These are phyloP conservation scores for Lophotis ruficrista DNA, from an alignment of 2,113 vertebrate genomes.

Conservation along the genomic window DNA sequence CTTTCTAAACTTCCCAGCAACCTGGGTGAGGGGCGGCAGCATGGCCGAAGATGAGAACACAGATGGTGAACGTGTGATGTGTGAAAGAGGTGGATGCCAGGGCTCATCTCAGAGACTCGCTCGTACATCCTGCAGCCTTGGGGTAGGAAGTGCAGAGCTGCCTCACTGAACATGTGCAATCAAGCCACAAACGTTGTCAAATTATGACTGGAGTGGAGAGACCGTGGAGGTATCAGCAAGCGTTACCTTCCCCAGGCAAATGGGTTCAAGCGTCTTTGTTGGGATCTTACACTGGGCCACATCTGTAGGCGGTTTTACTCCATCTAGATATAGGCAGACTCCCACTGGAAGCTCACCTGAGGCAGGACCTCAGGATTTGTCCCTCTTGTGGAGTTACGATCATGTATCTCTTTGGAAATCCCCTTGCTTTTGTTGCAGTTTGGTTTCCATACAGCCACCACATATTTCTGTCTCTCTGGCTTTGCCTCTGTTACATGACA, in stretches of 20 bases:
- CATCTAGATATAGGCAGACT: slow-evolving; percentile 11
- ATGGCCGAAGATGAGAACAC: slow-evolving; percentile 31
- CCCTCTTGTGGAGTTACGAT: slow-evolving; percentile 52
- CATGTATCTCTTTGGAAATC: slow-evolving; percentile 40
- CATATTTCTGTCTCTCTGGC: neutral
- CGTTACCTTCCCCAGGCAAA: neutral
- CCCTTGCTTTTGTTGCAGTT: neutral
- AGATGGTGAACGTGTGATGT: neutral
- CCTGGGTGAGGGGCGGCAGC: slow-evolving; percentile 6
- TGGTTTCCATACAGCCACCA: neutral
- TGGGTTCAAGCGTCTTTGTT: neutral
- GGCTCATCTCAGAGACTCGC: neutral
- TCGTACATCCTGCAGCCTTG: neutral
- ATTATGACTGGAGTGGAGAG: neutral
- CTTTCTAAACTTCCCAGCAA: slow-evolving; percentile 30
- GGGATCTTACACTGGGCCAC: neutral
- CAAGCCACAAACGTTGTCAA: neutral
- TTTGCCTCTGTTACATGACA: neutral
- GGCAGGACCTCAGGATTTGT: slow-evolving; percentile 59
- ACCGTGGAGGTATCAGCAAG: neutral
- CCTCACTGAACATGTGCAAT: neutral
- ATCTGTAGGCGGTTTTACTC: slow-evolving; percentile 11
- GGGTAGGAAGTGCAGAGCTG: slow-evolving; percentile 44
- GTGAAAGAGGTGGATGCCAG: slow-evolving; percentile 9
- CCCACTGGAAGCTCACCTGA: slow-evolving; percentile 41